These are phyloP conservation scores for Daphoenositta chrysoptera DNA, from an alignment of 2,113 vertebrate species.

Conservation along the genomic window DNA sequence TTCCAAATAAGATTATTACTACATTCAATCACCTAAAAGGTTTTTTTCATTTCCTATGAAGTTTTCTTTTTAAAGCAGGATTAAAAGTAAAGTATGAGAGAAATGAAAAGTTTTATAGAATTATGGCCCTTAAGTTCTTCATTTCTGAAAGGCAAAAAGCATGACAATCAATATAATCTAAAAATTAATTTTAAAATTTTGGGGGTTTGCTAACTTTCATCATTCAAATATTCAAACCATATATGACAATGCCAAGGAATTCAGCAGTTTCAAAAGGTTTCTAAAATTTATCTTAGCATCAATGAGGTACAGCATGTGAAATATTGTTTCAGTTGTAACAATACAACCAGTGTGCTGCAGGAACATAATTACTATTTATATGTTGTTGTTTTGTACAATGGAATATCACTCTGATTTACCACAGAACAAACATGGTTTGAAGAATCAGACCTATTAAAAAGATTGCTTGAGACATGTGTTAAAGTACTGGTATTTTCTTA, in stretches of 20 bases:
- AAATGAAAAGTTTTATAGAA: neutral
- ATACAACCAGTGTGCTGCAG: neutral
- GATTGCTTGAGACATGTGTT: neutral
- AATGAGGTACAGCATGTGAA: neutral
- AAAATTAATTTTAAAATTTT: neutral
- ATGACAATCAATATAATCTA: neutral
- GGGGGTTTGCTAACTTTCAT: neutral
- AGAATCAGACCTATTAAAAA: neutral
- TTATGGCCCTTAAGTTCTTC: neutral
- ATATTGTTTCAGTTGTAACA: neutral
- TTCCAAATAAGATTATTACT: neutral
- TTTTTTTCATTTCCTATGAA: neutral
- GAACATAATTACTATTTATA: neutral
- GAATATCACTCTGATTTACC: neutral
- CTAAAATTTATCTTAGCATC: neutral
- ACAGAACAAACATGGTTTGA: neutral
- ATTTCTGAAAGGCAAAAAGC: neutral
- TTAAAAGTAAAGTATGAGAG: neutral
- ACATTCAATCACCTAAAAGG: neutral
- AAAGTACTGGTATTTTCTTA: neutral
- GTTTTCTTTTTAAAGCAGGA: neutral
- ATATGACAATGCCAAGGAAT: neutral
- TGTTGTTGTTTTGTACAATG: neutral
- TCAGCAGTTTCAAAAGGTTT: neutral
- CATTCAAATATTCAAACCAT: neutral